Conservation (phyloP, 1,140 invertebrate species). For the Danaus plexippus region DNA sequence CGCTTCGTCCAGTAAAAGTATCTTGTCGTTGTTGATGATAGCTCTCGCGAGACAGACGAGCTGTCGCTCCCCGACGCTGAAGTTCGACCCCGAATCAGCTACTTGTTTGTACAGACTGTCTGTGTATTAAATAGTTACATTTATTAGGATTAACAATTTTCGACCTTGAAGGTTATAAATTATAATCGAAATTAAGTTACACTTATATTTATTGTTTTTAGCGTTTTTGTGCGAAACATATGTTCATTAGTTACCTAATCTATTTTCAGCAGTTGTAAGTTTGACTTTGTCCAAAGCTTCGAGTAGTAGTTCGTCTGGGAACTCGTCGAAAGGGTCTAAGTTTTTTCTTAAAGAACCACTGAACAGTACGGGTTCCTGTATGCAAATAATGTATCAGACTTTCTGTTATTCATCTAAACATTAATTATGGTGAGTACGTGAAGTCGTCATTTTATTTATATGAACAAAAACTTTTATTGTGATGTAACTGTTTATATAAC, state of each 20-base stretch:
- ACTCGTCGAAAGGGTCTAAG: constrained; percentile 85
- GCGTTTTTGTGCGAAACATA: neutral
- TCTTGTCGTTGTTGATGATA: constrained; percentile 76
- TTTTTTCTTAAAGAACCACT: constrained; percentile 84
- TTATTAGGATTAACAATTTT: too few species aligned
- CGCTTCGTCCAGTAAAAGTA: constrained; percentile 82
- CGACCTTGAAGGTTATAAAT: too few species aligned
- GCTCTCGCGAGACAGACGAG: constrained; percentile 83
- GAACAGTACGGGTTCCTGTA: constrained; percentile 89
- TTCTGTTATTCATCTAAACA: too few species aligned
- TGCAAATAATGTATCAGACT: constrained; percentile 6
- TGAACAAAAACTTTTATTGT: too few species aligned
- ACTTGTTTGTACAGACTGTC: constrained; percentile 73
- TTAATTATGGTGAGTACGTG: too few species aligned
- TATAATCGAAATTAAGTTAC: too few species aligned
- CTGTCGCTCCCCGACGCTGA: constrained; percentile 82
- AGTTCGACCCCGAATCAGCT: constrained; percentile 76
- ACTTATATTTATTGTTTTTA: too few species aligned
- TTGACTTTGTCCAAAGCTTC: constrained; percentile 78
- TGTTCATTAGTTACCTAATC: constrained; percentile 22
- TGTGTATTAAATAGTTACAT: constrained; percentile 16
- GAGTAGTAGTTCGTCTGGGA: constrained; percentile 82
- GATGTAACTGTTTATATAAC: too few species aligned
- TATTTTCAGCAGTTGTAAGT: constrained; percentile 36
- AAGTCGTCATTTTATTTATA: too few species aligned